Conservation (phyloP, 2,888 invertebrate species). For the Ceramica pisi region DNA sequence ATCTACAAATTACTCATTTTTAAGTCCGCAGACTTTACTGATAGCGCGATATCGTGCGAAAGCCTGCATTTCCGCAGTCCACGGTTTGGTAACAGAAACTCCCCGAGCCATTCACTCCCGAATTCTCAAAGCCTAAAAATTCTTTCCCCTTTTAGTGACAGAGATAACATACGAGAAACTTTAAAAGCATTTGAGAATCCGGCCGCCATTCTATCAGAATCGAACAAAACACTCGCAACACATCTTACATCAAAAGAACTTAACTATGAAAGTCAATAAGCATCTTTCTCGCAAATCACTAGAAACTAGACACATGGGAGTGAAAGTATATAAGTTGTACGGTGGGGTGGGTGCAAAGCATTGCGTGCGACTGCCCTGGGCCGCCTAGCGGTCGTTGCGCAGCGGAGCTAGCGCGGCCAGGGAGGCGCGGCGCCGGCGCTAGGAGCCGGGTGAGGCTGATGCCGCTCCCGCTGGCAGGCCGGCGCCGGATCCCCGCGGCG, state of each 20-base stretch:
- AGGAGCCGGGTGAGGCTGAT: slow-evolving; percentile 80
- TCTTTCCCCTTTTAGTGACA: slow-evolving; percentile 5
- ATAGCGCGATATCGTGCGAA: not conserved
- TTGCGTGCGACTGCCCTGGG: slow-evolving; percentile 57
- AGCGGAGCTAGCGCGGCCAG: slow-evolving; percentile 86
- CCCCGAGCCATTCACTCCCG: not conserved
- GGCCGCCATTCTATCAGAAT: slow-evolving; percentile 16
- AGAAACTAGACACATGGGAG: slow-evolving; percentile 38
- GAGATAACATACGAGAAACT: not conserved
- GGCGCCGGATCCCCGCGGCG: slow-evolving; percentile 83
- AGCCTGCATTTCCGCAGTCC: not conserved
- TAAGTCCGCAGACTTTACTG: not conserved
- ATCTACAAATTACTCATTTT: slow-evolving; percentile 21
- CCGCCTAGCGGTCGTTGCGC: slow-evolving; percentile 77
- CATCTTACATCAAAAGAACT: slow-evolving; percentile 42
- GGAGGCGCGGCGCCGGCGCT: slow-evolving; percentile 88
- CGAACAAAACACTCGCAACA: slow-evolving; percentile 39
- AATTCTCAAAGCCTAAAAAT: slow-evolving; percentile 13
- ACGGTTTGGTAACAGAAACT: slow-evolving; percentile 16
- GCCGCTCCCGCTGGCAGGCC: slow-evolving; percentile 74
- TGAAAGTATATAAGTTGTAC: slow-evolving; percentile 12
- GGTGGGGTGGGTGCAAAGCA: slow-evolving; percentile 39
- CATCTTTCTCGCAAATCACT: slow-evolving; percentile 56
- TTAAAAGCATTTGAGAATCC: slow-evolving; percentile 6
- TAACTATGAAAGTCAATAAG: slow-evolving; percentile 60